Conservation (phyloP, 2,113 vertebrate species). For the Myiopsitta monachus region DNA sequence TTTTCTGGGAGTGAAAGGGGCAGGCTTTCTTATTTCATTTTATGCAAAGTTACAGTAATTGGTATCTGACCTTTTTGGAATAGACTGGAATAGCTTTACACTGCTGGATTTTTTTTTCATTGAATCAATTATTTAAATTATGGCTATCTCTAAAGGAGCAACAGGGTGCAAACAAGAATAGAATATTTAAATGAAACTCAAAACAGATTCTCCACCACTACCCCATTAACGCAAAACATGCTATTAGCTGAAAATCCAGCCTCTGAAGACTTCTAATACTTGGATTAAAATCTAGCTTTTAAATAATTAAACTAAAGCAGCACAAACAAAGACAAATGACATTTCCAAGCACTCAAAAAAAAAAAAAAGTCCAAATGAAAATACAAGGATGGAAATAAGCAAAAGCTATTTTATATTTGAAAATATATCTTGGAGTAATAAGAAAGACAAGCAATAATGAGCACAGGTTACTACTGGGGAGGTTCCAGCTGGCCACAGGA, state of each 20-base stretch:
- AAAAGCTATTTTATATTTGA: neutral
- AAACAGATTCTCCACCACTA: conserved; percentile 23
- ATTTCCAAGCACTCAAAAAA: neutral
- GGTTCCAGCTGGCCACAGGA: neutral
- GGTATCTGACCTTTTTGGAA: conserved; percentile 68
- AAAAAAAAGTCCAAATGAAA: neutral
- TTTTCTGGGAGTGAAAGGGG: conserved; percentile 46
- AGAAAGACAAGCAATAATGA: neutral
- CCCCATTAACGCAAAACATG: neutral
- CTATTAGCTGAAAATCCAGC: conserved; percentile 38
- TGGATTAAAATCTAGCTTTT: conserved; percentile 47
- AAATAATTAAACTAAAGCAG: conserved; percentile 28
- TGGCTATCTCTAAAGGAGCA: conserved; percentile 59
- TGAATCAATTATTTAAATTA: conserved; percentile 77
- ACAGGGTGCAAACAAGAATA: conserved; percentile 57
- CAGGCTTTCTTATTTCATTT: conserved; percentile 66
- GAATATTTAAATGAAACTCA: conserved; percentile 64
- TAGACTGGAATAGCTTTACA: conserved; percentile 57
- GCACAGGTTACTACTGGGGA: neutral
- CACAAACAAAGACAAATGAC: conserved; percentile 31
- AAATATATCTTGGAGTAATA: neutral
- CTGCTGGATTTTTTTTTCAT: conserved; percentile 48
- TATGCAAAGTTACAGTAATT: conserved; percentile 76
- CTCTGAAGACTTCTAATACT: neutral
- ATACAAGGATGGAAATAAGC: neutral